Percentiles rank a stretch among this genome's conserved stretches.
These are phyloP conservation scores for Vicugna pacos DNA, from an alignment of 2,113 vertebrate species.

Conservation along the genomic window DNA sequence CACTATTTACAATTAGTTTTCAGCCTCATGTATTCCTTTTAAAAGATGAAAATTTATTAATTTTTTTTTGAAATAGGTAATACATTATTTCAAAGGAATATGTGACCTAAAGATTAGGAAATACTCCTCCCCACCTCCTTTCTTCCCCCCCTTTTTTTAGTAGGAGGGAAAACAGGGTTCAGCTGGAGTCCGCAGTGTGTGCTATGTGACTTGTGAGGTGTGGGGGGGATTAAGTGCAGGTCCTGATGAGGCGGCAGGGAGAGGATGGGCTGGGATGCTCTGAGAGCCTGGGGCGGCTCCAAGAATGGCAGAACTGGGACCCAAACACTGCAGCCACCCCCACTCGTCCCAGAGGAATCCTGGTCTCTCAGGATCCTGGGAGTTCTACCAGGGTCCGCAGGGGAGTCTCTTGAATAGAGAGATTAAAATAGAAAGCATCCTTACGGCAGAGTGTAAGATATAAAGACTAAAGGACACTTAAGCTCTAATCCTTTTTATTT, in stretches of 20 bases:
- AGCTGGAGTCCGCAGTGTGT: no score
- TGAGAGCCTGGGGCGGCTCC: accelerated
- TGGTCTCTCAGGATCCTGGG: no score
- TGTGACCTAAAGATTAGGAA: neutral
- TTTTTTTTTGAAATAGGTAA: neutral
- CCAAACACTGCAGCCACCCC: accelerated
- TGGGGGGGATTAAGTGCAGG: accelerated
- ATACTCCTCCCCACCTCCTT: accelerated
- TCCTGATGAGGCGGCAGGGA: accelerated
- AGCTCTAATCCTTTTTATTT: neutral
- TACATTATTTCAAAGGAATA: neutral
- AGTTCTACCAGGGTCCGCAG: neutral
- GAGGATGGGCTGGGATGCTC: neutral
- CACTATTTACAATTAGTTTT: neutral
- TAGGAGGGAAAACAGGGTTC: neutral
- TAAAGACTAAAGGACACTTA: neutral
- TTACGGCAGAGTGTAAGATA: neutral
- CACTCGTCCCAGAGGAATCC: neutral
- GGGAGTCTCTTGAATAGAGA: neutral
- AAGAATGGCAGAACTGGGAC: accelerated
- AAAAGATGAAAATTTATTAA: neutral
- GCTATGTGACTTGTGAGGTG: neutral
- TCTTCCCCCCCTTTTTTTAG: neutral
- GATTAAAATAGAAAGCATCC: neutral
- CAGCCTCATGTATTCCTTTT: neutral